A percentile compares a stretch with the other conserved stretches of the same genome.
These are phyloP conservation scores for Acrobeloides nanus DNA, from an alignment of 2,888 invertebrate species.

Conservation along the genomic window DNA sequence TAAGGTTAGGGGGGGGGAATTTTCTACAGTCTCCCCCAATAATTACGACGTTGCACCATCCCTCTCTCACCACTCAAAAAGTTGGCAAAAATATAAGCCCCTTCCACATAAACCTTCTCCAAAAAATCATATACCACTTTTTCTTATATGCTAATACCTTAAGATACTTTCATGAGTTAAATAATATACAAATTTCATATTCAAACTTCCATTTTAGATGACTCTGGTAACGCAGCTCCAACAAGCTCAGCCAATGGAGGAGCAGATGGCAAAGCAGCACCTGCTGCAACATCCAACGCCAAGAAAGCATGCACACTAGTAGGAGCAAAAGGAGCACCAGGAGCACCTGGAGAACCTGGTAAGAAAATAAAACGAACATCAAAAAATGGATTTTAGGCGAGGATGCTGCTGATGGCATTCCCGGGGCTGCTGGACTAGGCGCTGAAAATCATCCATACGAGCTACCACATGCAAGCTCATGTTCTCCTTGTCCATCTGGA, in stretches of 20 bases:
- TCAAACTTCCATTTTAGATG: too few species aligned
- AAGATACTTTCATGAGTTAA: too few species aligned
- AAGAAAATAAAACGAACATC: constrained; percentile 6
- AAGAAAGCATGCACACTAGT: constrained; percentile 25
- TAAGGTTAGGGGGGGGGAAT: too few species aligned
- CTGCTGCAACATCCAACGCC: constrained; percentile 1
- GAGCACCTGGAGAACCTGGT: constrained; percentile 18
- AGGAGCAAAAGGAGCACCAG: constrained; percentile 31
- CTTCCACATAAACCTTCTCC: too few species aligned
- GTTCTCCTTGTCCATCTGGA: constrained; percentile 39
- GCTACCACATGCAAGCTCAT: constrained; percentile 1
- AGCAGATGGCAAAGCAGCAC: constrained; percentile 12
- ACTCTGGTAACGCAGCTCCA: constrained; percentile 16
- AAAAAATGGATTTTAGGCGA: constrained; percentile 1
- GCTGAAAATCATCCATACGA: constrained; percentile 21
- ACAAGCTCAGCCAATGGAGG: constrained; percentile 11
- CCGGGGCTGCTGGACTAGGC: constrained; percentile 9
- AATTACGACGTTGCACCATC: too few species aligned
- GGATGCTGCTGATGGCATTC: constrained; percentile 4
- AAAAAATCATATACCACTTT: too few species aligned
- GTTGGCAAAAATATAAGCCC: too few species aligned
- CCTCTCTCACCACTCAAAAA: too few species aligned
- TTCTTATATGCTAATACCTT: too few species aligned
- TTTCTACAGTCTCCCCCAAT: too few species aligned
- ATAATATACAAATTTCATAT: too few species aligned